Evolutionary conservation across 2,113 vertebrate genomes (phyloP), one percentile per base, ranked within the genome.

Genomic region (Erpornis zantholeuca): DNA sequence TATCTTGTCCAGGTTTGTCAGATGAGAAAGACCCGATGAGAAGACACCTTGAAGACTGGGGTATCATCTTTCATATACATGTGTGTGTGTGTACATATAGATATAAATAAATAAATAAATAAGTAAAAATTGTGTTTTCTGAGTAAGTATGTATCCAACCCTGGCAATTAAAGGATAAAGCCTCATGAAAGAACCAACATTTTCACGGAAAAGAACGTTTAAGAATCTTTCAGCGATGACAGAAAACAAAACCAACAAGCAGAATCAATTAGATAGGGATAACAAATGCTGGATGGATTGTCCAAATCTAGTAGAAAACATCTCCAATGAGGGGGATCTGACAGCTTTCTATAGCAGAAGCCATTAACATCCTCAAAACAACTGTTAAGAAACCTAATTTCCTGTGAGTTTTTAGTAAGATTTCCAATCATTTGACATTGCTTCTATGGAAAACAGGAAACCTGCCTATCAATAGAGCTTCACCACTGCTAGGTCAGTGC

Each of bases 141-240:
- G 19, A 69, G 0, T 8, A 66, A 75, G 5, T 6, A 2, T 27
- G 10, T n/a, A 69, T 11, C 49, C 49, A 88, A 76, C 13, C 16
- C 18, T 53, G 3, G 11, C 9, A 56, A 59, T 0, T 1, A 23
- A 73, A 44, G 7, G 12, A 38, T 36, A 11, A 40, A 56, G 5
- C 16, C 28, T 82, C 23, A 80, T 17, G 11, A 69, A 72, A 78
- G 31, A 66, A 9, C 6, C 14, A 52, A 14, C 1, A 45, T 38
- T 68, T 56, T 35, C 7, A 59, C 0, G 0, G 78, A 81, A 82
- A 44, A 12, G 16, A 52, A 40, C 0, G 0, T 63, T 45, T 42
- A 82, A 68, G 15, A 66, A 44, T 54, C n/a, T 79, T 70, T 54
- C 36, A 59, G 8, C 3, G 5, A 24, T 12, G 25, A 82, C 38